Base-by-base conservation (phyloP, 2,797 vertebrate genomes). In the Gambelia wislizenii region DNA sequence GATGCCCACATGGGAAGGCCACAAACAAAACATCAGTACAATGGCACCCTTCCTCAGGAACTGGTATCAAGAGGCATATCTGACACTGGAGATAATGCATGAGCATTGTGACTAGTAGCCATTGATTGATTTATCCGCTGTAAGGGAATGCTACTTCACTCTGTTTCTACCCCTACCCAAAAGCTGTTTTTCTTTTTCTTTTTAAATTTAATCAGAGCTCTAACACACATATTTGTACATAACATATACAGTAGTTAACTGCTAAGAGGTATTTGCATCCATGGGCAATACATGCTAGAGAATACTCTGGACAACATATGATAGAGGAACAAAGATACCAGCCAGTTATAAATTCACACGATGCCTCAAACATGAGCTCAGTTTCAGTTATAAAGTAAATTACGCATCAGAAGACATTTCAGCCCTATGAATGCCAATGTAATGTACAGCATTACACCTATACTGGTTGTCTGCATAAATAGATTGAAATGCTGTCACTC, bases 381-480 rank as follows among this genome's bases (percentile, higher is more conserved):
- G 13, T 74, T 87, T 79, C 76, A 91, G 80, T 90, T 90, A 92
- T 92, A 91, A 89, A 77, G n/a, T 89, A 89, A 91, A 52, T 7
- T 42, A 83, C 87, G 83, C 33, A 18, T 0, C 76, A 83, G 87
- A 61, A 83, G 85, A 88, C 36, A 52, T 85, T 91, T 76, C 78
- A 87, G 39, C 20, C 85, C 52, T 47, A 76, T 83, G 16, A 81
- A 56, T 91, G 30, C 30, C 85, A 6, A 59, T 59, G 18, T 36
- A 56, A 83, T 87, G 39, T 39, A 90, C 42, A 86, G 67, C 72
- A 14, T 74, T 89, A 85, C 54, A 69, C 49, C 49, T 84, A 76
- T 61, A 44, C 14, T 89, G 83, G 64, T 75, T 74, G 47, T 93
- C 91, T 87, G 77, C 76, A 84, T 36, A 42, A 67, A 92, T 0